These are phyloP conservation scores for Cuniculus paca DNA, from an alignment of 2,797 vertebrate genomes.

Conservation along the genomic window DNA sequence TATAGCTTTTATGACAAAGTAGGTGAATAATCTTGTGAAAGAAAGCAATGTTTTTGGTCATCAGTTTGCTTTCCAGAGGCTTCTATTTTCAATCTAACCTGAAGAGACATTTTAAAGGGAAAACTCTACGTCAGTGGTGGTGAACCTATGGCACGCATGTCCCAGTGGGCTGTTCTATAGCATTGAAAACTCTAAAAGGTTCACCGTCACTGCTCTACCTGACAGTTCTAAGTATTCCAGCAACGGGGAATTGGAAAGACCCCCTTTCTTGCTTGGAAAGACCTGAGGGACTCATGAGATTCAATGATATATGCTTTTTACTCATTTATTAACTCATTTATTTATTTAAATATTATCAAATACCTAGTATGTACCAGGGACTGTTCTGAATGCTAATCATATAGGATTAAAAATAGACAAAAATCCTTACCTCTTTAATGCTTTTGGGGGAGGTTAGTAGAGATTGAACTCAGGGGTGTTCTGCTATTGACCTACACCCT, in stretches of 20 bases:
- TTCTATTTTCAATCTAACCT: constrained; percentile 30
- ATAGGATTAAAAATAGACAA: not conserved
- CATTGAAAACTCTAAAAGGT: not conserved
- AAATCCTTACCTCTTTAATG: not conserved
- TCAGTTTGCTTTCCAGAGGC: constrained; percentile 9
- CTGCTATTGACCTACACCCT: not conserved
- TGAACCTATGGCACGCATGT: not conserved
- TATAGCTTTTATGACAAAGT: not conserved
- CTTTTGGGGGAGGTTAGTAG: not conserved
- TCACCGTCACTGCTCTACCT: not conserved
- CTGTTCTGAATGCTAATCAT: not conserved
- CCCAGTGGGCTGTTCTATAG: not conserved
- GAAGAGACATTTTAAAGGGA: not conserved
- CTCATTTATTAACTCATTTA: not conserved
- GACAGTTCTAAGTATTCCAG: not conserved
- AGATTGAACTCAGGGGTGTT: not conserved
- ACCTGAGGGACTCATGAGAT: not conserved
- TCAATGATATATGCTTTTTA: not conserved
- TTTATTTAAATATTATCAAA: not conserved
- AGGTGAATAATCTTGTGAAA: constrained; percentile 54
- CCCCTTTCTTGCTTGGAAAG: not conserved
- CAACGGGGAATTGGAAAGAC: not conserved
- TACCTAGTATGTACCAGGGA: not conserved
- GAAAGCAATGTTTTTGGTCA: not conserved
- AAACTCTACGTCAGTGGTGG: not conserved